Percentiles rank a stretch among this genome's conserved stretches.
Evolutionary conservation across 2,113 vertebrate genomes (phyloP).

Genomic region (Climacteris rufus): DNA sequence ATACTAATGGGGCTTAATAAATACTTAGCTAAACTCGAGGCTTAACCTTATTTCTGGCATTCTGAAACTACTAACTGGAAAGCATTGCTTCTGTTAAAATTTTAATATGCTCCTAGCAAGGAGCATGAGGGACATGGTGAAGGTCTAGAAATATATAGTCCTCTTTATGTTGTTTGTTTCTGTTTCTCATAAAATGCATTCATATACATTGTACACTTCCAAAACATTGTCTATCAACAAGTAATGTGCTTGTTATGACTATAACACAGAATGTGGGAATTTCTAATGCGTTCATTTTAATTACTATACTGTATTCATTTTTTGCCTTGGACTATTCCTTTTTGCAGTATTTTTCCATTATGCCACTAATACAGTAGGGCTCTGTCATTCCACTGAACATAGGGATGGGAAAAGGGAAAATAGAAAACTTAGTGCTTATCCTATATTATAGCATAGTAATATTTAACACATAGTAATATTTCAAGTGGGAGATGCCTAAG

Average conservation of each 20-base stretch:
- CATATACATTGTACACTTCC: background rate
- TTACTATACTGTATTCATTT: background rate
- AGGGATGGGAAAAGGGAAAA: background rate
- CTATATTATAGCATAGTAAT: background rate
- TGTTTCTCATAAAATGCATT: conserved; percentile 54
- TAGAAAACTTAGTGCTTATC: background rate
- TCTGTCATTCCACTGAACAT: background rate
- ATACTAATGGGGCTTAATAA: background rate
- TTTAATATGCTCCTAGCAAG: background rate
- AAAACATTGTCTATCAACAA: conserved; percentile 18
- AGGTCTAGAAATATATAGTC: background rate
- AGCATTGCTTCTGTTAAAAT: background rate
- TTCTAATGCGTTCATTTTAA: background rate
- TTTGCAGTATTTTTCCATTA: background rate
- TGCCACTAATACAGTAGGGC: background rate
- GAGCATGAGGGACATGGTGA: background rate
- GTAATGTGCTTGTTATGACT: background rate
- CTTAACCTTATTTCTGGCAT: conserved; percentile 16
- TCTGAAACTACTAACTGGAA: conserved; percentile 41
- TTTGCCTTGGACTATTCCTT: background rate
- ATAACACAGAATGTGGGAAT: background rate
- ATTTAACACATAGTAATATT: background rate
- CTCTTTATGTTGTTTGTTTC: conserved; percentile 38
- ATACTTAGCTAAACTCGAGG: background rate
- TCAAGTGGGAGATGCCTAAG: background rate